Base-by-base conservation (phyloP, 2,113 vertebrate genomes). In the Talpa occidentalis region DNA sequence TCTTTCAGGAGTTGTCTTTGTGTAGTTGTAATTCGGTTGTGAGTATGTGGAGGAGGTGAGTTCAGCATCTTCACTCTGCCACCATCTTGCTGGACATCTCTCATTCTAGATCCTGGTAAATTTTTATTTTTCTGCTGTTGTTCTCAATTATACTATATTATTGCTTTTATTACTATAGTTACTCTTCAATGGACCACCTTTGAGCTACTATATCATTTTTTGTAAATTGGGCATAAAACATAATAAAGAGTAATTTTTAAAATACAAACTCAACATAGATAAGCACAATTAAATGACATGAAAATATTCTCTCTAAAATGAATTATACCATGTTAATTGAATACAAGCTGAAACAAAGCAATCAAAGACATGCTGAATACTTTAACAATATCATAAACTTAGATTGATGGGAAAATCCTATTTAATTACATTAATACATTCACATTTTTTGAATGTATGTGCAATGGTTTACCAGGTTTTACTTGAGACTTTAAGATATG, bases 381-480 rank as follows among this genome's bases (percentile, higher is more conserved):
- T 93, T 90, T 54, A 76, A 80, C 66, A 91, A 88, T 64, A 19
- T 32, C 76, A 64, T 64, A 11, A 92, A 80, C 77, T 81, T 49
- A 84, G 37, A 89, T 42, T 81, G 15, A 56, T 15, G 28, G 56
- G 64, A 78, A n/a, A 82, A 79, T 40, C 49, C 22, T 81, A 94
- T 92, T 72, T 89, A 86, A 77, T 92, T 47, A 54, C 17, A 86
- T n/a, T 49, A 93, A 87, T 30, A 78, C 12, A 35, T 21, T 91
- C 56, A 77, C 11, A 56, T 56, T n/a, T 92, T 93, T 73, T 5
- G 73, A 83, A 30, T 92, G 10, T 78, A 66, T 73, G 11, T 52
- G 11, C 26, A 78, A 44, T 0, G 17, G 16, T 40, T 85, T 67
- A 52, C 83, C 74, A 60, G n/a, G 26, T 62, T 94, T 96, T 83